Base-by-base conservation (phyloP, 2,888 invertebrate species). In the Hyalella azteca region DNA sequence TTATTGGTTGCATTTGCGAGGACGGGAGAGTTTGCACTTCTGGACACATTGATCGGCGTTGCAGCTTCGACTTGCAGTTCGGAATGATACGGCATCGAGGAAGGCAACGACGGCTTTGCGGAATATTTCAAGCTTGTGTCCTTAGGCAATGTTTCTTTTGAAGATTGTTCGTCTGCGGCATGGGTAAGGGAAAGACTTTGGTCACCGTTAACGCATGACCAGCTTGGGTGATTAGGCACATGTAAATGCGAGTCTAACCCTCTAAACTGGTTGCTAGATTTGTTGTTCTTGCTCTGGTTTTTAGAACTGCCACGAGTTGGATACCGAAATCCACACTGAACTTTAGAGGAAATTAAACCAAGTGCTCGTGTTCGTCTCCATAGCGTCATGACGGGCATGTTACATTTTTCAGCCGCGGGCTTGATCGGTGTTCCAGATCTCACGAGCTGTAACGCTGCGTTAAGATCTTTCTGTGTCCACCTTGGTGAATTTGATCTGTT, bases 301-400 rank as follows among this genome's bases (percentile, higher is more conserved):
- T 66, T 66, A 13, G 36, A 36, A 29, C 19, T 66, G 13, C 66
- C 66, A n/a, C 66, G 32, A 32, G 66, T 66, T 36, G 81, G 81
- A 45, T 83, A 83, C 22, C 83, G 79, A 75, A 83, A 83, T 48
- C 83, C 83, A 59, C 83, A 83, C 49, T 83, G 83, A 4, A 83
- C 83, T 41, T 83, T 83, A 40, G 82, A 82, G 48, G 82, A 84
- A 3, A 83, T 81, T 29, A 83, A 73, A 60, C 81, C 87, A 45
- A 87, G 82, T 41, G 87, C 87, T 54, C 86, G 86, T 36, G 87
- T 87, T 76, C 87, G 86, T 60, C 88, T 86, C 87, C 88, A 87
- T 79, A 88, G 85, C 41, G 88, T 88, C 87, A 88, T 87, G 78
- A 87, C 86, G 26, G 88, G 88, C 81, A 88, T 87, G 86, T 85